Percentiles rank a stretch among this genome's conserved stretches.
These are phyloP conservation scores for Phalloptychus januarius DNA, from an alignment of 2,797 vertebrate species.

Conservation along the genomic window DNA sequence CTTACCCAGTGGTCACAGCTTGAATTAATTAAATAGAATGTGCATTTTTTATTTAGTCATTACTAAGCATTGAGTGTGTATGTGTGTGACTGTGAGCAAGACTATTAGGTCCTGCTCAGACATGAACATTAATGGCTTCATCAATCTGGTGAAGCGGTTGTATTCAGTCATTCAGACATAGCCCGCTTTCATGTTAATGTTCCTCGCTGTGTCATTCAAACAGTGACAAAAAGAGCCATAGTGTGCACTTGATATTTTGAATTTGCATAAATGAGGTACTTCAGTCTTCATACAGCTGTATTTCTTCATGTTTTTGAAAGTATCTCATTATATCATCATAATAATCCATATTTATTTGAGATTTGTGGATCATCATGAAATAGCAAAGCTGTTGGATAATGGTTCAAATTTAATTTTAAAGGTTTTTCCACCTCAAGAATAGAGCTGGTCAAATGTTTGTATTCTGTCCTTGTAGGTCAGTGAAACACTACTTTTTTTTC, in stretches of 20 bases:
- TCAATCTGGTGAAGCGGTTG: constrained; percentile 2
- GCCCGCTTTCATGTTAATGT: constrained; percentile 4
- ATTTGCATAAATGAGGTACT: constrained; percentile 9
- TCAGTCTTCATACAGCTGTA: background rate
- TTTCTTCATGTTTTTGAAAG: background rate
- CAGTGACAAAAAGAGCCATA: constrained; percentile 3
- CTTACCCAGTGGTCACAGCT: constrained; percentile 4
- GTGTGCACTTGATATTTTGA: background rate
- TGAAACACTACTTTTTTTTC: background rate
- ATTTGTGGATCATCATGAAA: background rate
- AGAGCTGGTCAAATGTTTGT: background rate
- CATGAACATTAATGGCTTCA: constrained; percentile 6
- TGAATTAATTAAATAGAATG: constrained; percentile 5
- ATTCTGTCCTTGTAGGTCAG: background rate
- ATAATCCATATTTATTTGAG: background rate
- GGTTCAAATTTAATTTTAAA: background rate
- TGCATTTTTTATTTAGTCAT: constrained; percentile 11
- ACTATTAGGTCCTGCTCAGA: background rate
- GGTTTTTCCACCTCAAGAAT: background rate
- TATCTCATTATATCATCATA: background rate
- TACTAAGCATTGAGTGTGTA: constrained; percentile 8
- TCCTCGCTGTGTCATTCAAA: constrained; percentile 7
- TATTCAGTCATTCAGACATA: constrained; percentile 4
- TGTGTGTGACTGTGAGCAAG: background rate
- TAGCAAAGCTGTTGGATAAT: background rate